Evolutionary conservation across 1,140 invertebrate species (phyloP).

Genomic region (Lepidurus apus): DNA sequence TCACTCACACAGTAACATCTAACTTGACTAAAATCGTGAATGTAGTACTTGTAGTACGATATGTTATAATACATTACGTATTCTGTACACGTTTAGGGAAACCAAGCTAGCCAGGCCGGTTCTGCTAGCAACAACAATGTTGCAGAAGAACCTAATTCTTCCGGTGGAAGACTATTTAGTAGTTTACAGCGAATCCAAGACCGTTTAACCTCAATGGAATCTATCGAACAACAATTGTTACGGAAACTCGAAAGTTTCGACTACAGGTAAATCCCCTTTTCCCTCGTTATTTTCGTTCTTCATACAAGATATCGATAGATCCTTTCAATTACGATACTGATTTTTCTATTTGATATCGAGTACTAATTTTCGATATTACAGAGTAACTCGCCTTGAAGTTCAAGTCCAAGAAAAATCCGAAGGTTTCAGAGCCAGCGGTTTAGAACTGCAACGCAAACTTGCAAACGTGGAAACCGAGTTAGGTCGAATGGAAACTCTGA

Average conservation of each 20-base stretch:
- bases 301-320: not conserved
- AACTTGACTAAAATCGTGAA: not conserved
- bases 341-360: too few species aligned
- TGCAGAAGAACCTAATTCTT: not conserved
- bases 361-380: conserved; percentile 10
- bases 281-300: not conserved
- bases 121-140: not conserved
- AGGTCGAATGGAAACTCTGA: conserved; percentile 40
- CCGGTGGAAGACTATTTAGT: conserved; percentile 25
- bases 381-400: conserved; percentile 43
- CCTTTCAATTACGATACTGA: too few species aligned
- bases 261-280: conserved; percentile 44
- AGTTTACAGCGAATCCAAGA: conserved; percentile 43
- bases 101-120: not conserved
- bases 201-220: conserved; percentile 45
- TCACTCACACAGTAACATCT: not conserved
- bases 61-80: not conserved
- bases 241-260: conserved; percentile 47
- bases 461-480: conserved; percentile 41
- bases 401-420: conserved; percentile 41
- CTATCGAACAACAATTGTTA: conserved; percentile 46
- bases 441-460: conserved; percentile 39
- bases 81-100: not conserved
- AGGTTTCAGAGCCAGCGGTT: conserved; percentile 37
- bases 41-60: not conserved